These are phyloP conservation scores for Potamarius usumacintae DNA, from an alignment of 2,113 vertebrate genomes.

Conservation along the genomic window DNA sequence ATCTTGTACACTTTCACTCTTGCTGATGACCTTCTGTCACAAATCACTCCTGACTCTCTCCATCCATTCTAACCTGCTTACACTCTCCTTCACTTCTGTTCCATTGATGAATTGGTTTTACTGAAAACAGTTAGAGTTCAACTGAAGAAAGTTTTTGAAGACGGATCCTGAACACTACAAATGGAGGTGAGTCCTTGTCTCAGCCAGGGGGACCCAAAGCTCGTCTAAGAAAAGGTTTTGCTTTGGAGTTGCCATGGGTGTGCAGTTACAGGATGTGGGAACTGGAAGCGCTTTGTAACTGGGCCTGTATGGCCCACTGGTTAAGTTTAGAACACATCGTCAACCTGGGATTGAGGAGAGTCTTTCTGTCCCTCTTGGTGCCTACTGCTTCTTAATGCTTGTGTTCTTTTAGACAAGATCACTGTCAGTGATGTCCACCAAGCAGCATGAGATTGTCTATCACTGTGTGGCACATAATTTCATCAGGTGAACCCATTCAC, in stretches of 20 bases:
- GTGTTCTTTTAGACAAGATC: neutral
- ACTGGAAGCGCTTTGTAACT: neutral
- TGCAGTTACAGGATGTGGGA: neutral
- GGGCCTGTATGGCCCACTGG: neutral
- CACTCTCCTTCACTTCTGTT: too few relatives aligned
- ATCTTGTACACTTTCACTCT: too few relatives aligned
- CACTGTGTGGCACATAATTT: neutral
- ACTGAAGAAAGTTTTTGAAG: neutral
- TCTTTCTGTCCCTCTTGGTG: neutral
- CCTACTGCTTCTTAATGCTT: too few relatives aligned
- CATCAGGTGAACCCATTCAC: neutral
- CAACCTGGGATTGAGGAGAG: neutral
- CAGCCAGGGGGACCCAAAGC: neutral
- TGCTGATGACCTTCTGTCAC: too few relatives aligned
- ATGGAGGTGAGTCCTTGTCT: neutral
- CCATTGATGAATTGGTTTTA: too few relatives aligned
- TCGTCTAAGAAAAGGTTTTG: too few relatives aligned
- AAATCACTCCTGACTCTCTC: too few relatives aligned
- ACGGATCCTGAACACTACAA: neutral
- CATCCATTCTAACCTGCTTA: too few relatives aligned
- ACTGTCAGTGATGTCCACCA: neutral
- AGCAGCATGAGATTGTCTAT: neutral
- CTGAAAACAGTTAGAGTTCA: too few relatives aligned
- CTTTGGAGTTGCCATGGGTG: neutral
- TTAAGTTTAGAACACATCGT: neutral